These are phyloP conservation scores for Meriones unguiculatus DNA, from an alignment of 2,113 vertebrate genomes.

Conservation along the genomic window DNA sequence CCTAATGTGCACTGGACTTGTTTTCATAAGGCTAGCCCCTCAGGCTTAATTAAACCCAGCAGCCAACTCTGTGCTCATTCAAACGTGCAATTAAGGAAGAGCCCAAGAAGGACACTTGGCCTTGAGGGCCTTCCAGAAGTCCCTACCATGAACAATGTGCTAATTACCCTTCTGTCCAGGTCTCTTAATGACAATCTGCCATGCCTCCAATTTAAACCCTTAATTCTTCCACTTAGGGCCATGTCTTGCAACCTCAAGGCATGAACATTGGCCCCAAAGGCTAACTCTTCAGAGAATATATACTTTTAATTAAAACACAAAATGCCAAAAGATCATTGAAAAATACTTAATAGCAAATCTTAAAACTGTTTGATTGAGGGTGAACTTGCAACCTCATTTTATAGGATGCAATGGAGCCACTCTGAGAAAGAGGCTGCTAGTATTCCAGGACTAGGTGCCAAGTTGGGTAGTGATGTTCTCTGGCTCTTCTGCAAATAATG, in stretches of 20 bases:
- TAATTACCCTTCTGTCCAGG: constrained; percentile 77
- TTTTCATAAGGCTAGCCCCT: constrained; percentile 71
- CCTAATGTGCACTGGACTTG: constrained; percentile 28
- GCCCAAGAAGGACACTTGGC: constrained; percentile 67
- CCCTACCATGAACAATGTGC: constrained; percentile 62
- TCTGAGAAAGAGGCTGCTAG: not conserved
- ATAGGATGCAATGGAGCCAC: not conserved
- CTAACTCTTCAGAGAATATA: constrained; percentile 4
- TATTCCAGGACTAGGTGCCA: not conserved
- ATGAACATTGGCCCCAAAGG: constrained; percentile 69
- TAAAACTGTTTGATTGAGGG: not conserved
- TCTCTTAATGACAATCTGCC: constrained; percentile 71
- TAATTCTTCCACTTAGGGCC: constrained; percentile 16
- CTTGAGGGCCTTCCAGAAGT: constrained; percentile 72
- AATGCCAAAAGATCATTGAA: constrained; percentile 19
- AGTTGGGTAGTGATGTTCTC: not conserved
- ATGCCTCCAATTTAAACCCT: constrained; percentile 46
- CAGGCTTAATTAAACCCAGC: constrained; percentile 78
- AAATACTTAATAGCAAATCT: constrained; percentile 41
- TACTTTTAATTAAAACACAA: constrained; percentile 52
- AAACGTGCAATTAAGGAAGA: constrained; percentile 79
- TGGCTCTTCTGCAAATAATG: not conserved
- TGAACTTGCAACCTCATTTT: not conserved
- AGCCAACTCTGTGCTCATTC: constrained; percentile 71
- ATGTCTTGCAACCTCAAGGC: constrained; percentile 53